phyloP scores from a whole-genome alignment of 2,113 vertebrate genomes.

The Sinocyclocheilus grahami region DNA sequence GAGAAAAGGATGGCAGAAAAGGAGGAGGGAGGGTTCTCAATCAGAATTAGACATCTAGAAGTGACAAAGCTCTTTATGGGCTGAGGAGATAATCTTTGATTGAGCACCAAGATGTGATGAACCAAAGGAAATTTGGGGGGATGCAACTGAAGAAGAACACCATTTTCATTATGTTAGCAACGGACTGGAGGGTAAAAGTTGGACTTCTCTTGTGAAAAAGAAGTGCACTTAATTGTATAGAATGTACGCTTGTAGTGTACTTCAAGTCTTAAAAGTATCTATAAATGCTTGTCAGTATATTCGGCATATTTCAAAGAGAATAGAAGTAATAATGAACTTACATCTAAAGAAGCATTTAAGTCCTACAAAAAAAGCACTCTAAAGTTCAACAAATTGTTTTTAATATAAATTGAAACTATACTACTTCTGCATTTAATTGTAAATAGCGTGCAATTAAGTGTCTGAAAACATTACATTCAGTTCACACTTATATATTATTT shows the following conservation, averaged over 20 bases:
- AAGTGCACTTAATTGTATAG: not conserved
- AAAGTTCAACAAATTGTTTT: not conserved
- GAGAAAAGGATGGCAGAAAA: slow-evolving; percentile 56
- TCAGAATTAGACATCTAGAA: slow-evolving; percentile 79
- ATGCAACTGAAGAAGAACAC: not conserved
- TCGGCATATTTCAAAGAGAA: no score
- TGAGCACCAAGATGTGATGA: slow-evolving; percentile 73
- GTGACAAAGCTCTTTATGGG: slow-evolving; percentile 77
- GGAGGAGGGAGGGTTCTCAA: slow-evolving; percentile 71
- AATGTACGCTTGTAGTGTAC: not conserved
- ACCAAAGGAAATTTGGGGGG: slow-evolving; percentile 62
- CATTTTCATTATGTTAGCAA: not conserved
- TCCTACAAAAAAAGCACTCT: no score
- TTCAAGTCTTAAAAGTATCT: no score
- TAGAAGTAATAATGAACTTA: no score
- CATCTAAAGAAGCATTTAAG: no score
- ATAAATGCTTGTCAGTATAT: no score
- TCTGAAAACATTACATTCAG: not conserved
- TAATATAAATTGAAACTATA: not conserved
- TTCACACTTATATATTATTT: not conserved
- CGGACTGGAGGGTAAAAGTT: not conserved
- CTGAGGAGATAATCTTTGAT: slow-evolving; percentile 75
- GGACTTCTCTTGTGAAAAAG: not conserved
- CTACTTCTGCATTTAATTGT: no score
- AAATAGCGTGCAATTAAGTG: not conserved